Base-by-base conservation (phyloP, 2,888 invertebrate genomes). In the Cephus sareptanus region DNA sequence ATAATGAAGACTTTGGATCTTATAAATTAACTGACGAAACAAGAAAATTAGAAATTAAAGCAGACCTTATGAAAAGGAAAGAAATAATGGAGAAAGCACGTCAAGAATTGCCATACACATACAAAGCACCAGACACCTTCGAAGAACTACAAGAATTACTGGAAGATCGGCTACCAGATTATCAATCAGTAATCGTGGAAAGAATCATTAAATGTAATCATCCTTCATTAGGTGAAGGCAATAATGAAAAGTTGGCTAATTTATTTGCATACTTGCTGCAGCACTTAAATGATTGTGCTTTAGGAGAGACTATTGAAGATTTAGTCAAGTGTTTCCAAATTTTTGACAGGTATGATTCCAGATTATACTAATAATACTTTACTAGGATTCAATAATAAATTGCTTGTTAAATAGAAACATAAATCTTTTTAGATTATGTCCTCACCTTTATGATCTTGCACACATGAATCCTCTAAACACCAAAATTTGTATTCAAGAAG, bases 181-280 rank as follows among this genome's bases (percentile, higher is more conserved):
- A 96, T 86, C 96, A 97, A 86, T 92, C 94, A 0, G 92, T 94
- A 15, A 95, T 97, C 13, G 89, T 98, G 74, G 95, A 96, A 87
- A 94, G 97, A 86, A 94, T 98, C 83, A 95, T 98, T 31, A 97
- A 97, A 92, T 97, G 96, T 87, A 96, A 97, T 92, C 96, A 98
- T 91, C 97, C 97, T 3, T 95, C 96, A 86, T 91, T 98, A 76
- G 94, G 94, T 11, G 95, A 94, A 82, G 94, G 94, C 30, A 98
- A 98, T 88, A 96, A 96, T 89, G 95, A 95, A 68, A 94, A 95
- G 87, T 92, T 98, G 15, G 94, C 94, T 76, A 93, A 94, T 84
- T 90, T 98, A 1, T 97, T 96, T 89, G 94, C 94, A 0, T 96
- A 95, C 87, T 90, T 98, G 82, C 89, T 98, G 40, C 96, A 97